Conservation (phyloP, 1,140 invertebrate species). For the Brachionus manjavacas region DNA sequence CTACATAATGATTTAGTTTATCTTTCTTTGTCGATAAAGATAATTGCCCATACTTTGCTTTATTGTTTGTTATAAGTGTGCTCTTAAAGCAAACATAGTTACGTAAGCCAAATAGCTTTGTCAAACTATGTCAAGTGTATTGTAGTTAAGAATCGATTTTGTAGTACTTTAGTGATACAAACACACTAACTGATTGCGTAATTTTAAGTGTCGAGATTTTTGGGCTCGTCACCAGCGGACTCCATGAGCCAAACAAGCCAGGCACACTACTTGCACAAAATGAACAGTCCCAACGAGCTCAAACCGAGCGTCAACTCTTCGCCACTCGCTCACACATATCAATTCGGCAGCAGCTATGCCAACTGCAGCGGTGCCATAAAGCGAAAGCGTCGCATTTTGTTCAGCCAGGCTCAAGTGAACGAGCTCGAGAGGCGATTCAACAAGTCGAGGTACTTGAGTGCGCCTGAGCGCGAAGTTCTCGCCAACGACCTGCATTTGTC, state of each 20-base stretch:
- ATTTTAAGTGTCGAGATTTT: conserved; percentile 37
- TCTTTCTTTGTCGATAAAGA: conserved; percentile 15
- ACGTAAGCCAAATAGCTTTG: conserved; percentile 6
- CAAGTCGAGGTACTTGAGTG: conserved; percentile 88
- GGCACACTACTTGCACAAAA: background rate
- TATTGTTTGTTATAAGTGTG: conserved; percentile 35
- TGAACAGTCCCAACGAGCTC: background rate
- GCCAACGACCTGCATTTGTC: conserved; percentile 84
- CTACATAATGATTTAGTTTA: background rate
- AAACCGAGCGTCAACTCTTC: background rate
- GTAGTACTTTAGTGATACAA: background rate
- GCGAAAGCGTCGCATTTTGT: conserved; percentile 87
- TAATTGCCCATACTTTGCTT: conserved; percentile 1
- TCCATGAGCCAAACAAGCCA: background rate
- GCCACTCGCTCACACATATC: background rate
- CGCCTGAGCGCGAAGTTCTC: conserved; percentile 88
- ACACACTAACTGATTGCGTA: conserved; percentile 8
- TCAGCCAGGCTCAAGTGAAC: conserved; percentile 93
- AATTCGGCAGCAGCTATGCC: background rate
- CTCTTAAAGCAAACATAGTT: background rate
- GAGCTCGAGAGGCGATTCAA: conserved; percentile 89
- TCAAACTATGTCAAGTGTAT: conserved; percentile 37
- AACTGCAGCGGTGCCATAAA: conserved; percentile 58
- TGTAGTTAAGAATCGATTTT: conserved; percentile 16
- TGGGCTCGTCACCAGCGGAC: background rate